A percentile compares a stretch with the other conserved stretches of the same genome.
These are phyloP conservation scores for Alauda arvensis DNA, from an alignment of 2,797 vertebrate species.

Conservation along the genomic window DNA sequence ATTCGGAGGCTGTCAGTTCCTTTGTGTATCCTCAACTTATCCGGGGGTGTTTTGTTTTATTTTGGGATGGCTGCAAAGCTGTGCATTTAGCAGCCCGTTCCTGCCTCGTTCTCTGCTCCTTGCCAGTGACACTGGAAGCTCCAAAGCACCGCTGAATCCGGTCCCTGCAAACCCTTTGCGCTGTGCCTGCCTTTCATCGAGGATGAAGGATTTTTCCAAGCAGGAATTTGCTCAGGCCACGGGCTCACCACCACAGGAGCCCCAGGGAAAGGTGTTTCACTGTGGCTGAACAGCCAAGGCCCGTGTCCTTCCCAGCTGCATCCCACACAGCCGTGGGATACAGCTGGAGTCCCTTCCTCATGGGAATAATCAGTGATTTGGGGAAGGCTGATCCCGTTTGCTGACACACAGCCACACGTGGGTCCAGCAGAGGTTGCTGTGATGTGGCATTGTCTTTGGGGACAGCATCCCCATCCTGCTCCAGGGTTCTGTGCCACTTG, in stretches of 20 bases:
- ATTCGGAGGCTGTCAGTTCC: constrained; percentile 28
- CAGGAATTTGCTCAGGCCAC: not conserved
- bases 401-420: not conserved
- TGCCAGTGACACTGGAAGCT: not conserved
- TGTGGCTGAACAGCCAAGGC: not conserved
- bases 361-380: not conserved
- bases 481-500: accelerated
- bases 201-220: not conserved
- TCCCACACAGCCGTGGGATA: accelerated
- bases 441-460: not conserved
- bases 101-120: not conserved
- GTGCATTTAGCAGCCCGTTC: not conserved
- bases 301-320: not conserved
- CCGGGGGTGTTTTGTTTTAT: constrained; percentile 14
- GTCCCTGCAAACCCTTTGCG: not conserved
- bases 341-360: not conserved
- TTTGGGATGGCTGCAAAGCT: not conserved
- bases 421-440: not conserved
- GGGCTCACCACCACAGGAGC: not conserved
- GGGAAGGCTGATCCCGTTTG: not conserved
- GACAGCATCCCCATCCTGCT: not conserved
- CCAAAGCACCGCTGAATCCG: accelerated
- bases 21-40: constrained; percentile 18
- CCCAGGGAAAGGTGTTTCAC: not conserved
- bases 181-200: not conserved